phyloP scores from a whole-genome alignment of 2,888 invertebrate species.

The Drosophila acutilabella region DNA sequence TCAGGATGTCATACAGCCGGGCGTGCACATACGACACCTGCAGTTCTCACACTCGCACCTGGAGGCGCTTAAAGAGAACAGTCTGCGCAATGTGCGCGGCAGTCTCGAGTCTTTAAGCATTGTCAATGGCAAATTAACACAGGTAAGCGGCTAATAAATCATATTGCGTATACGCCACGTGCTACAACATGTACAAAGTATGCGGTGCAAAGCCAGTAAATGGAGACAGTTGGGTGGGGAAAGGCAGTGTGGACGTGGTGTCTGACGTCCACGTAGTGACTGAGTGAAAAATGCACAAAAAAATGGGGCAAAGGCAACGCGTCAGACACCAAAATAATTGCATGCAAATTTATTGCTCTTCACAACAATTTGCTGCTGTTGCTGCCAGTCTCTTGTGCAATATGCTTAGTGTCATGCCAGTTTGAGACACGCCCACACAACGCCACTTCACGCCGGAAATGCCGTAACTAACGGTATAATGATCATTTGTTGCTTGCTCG shows the following conservation, averaged over 20 bases:
- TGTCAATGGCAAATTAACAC: slow-evolving; percentile 88
- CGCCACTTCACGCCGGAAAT: slow-evolving; percentile 7
- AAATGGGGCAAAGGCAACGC: slow-evolving; percentile 16
- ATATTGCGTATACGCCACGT: slow-evolving; percentile 31
- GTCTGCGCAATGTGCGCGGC: slow-evolving; percentile 89
- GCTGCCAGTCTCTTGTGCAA: slow-evolving; percentile 27
- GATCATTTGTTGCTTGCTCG: slow-evolving; percentile 34
- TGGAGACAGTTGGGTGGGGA: neutral
- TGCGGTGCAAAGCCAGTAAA: neutral
- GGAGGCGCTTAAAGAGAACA: slow-evolving; percentile 90
- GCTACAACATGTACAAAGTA: neutral
- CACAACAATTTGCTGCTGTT: slow-evolving; percentile 36
- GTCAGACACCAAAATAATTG: slow-evolving; percentile 52
- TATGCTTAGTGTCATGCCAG: slow-evolving; percentile 36
- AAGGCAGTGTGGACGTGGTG: too few relatives aligned
- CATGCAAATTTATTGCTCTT: slow-evolving; percentile 57
- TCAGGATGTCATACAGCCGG: slow-evolving; percentile 90
- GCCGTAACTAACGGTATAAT: slow-evolving; percentile 27
- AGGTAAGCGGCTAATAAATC: slow-evolving; percentile 78
- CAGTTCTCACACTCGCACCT: slow-evolving; percentile 92
- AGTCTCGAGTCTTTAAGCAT: slow-evolving; percentile 92
- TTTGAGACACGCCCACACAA: slow-evolving; percentile 24
- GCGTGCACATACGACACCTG: slow-evolving; percentile 89
- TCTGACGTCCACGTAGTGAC: slow-evolving; percentile 17
- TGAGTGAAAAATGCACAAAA: slow-evolving; percentile 27